Conservation (phyloP, 2,888 invertebrate species). For the Yponomeuta evonymella region DNA sequence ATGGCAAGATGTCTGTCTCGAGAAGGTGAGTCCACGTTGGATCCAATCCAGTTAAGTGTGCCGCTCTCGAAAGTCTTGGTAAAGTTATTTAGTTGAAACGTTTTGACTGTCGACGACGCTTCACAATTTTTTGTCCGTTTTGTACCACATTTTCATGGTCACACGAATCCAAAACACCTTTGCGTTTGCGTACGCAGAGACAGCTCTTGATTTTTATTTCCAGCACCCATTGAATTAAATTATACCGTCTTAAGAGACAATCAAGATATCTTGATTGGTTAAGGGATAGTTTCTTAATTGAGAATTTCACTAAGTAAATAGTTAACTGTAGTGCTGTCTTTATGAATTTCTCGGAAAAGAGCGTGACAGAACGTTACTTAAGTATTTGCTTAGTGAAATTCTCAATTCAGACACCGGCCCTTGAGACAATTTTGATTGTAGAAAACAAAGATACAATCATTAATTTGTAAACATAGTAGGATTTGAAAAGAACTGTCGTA, state of each 20-base stretch:
- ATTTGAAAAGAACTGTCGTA: neutral
- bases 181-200: neutral
- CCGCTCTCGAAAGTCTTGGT: slow-evolving; percentile 41
- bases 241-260: neutral
- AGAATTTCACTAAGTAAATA: no score
- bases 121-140: slow-evolving; percentile 28
- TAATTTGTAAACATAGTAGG: slow-evolving; percentile 11
- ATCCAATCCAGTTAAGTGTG: slow-evolving; percentile 69
- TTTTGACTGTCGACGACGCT: slow-evolving; percentile 53
- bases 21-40: slow-evolving; percentile 42
- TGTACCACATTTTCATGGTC: neutral
- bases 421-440: neutral
- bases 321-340: no score
- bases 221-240: neutral
- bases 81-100: slow-evolving; percentile 66
- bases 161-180: neutral
- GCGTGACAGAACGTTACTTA: no score
- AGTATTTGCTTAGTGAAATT: no score
- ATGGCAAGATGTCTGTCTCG: slow-evolving; percentile 4
- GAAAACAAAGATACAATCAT: neutral
- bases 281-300: no score
- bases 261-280: neutral
- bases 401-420: no score
- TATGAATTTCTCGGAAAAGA: no score
- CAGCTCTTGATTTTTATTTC: neutral